phyloP scores from a whole-genome alignment of 2,888 invertebrate species.

The Macaria liturata region DNA sequence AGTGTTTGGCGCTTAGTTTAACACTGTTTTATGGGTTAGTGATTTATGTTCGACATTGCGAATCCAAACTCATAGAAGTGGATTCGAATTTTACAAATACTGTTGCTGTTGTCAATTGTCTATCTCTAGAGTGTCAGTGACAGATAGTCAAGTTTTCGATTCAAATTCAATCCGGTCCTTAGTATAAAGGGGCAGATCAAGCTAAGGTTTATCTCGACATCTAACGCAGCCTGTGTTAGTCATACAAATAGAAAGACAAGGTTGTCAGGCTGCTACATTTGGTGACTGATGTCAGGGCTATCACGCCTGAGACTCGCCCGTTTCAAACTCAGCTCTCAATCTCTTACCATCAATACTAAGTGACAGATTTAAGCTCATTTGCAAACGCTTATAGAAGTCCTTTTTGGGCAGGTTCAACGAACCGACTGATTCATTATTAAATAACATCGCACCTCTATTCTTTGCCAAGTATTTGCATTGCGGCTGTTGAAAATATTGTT shows the following conservation, averaged over 20 bases:
- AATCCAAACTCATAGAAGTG: no score
- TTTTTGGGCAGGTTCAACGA: slow-evolving; percentile 59
- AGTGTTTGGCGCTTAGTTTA: neutral
- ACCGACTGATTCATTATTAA: slow-evolving; percentile 60
- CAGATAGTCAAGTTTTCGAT: no score
- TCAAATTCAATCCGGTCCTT: no score
- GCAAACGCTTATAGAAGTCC: slow-evolving; percentile 51
- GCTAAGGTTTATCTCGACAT: slow-evolving; percentile 46
- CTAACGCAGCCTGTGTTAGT: slow-evolving; percentile 52
- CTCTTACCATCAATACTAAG: slow-evolving; percentile 58
- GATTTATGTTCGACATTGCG: slow-evolving; percentile 45
- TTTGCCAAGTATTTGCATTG: slow-evolving; percentile 47
- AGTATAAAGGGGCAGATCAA: no score
- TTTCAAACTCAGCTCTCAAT: slow-evolving; percentile 45
- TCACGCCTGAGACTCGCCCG: slow-evolving; percentile 55
- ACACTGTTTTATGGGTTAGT: slow-evolving; percentile 27
- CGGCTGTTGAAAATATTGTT: slow-evolving; percentile 36
- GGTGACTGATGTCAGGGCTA: slow-evolving; percentile 79
- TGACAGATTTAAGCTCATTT: slow-evolving; percentile 50
- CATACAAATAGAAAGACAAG: slow-evolving; percentile 73
- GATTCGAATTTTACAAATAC: no score
- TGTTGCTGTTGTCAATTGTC: no score
- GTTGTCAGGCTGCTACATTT: slow-evolving; percentile 76
- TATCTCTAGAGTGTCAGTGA: no score
- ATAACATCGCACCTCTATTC: slow-evolving; percentile 43